A percentile compares a stretch with the other conserved stretches of the same genome.
Evolutionary conservation across 2,113 vertebrate species (phyloP).

Genomic region (Empidonax alnorum): DNA sequence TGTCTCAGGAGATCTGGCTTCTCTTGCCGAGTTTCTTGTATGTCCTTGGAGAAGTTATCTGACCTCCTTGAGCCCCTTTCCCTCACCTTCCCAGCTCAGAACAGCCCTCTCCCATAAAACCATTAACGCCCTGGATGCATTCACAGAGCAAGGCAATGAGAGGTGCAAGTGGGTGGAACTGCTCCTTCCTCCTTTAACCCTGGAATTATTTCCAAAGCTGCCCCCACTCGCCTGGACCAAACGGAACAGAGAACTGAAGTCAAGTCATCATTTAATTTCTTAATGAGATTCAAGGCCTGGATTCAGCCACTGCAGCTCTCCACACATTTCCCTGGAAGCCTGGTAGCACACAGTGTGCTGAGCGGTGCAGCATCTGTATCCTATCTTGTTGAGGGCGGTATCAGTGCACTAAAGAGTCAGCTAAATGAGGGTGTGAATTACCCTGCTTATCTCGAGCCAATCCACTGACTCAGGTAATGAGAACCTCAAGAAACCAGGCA

Average conservation of each 20-base stretch:
- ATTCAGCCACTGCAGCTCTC: neutral
- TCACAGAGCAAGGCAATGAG: neutral
- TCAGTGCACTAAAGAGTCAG: slow-evolving; percentile 9
- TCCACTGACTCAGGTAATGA: slow-evolving; percentile 5
- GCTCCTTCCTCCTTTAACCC: neutral
- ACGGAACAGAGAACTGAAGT: neutral
- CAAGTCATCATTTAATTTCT: neutral
- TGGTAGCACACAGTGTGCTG: neutral
- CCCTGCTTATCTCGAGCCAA: neutral
- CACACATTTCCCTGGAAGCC: neutral
- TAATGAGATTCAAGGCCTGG: neutral
- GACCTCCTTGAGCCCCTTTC: neutral
- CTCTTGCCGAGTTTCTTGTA: neutral
- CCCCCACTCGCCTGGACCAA: neutral
- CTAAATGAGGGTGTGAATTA: slow-evolving; percentile 43
- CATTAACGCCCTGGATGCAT: neutral
- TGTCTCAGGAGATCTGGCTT: neutral
- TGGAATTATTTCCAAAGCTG: neutral
- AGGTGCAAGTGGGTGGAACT: neutral
- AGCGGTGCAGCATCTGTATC: neutral
- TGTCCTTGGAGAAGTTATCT: neutral
- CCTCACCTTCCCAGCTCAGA: neutral
- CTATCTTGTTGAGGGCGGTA: neutral
- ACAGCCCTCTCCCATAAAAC: neutral
- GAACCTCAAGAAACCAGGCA: neutral